Evolutionary conservation across 2,797 vertebrate species (phyloP).

Genomic region (Oceanodroma leucorhoa): DNA sequence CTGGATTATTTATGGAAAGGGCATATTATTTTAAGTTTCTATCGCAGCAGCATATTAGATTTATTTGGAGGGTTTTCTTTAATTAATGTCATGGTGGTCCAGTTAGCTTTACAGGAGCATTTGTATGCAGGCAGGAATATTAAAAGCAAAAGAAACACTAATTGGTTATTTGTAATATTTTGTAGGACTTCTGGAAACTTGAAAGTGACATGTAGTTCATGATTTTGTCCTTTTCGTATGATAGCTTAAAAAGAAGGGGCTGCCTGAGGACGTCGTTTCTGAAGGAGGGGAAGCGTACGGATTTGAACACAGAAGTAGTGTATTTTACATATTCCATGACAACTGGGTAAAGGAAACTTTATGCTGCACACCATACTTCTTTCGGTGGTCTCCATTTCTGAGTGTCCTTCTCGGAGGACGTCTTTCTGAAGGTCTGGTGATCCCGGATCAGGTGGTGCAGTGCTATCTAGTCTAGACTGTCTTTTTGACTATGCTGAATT

Average conservation of each 20-base stretch:
- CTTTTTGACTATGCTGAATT: background rate
- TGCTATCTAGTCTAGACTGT: background rate
- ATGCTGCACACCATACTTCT: background rate
- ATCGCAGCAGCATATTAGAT: background rate
- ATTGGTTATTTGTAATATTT: background rate
- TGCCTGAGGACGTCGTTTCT: rapidly evolving
- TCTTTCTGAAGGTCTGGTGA: background rate
- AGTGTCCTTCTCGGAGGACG: background rate
- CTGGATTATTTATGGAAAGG: background rate
- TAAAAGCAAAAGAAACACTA: background rate
- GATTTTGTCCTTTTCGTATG: background rate
- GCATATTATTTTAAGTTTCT: background rate
- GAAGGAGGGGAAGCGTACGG: background rate
- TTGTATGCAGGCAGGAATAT: background rate
- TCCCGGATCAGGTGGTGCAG: background rate
- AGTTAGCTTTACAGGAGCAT: background rate
- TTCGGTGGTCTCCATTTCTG: background rate
- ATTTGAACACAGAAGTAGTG: background rate
- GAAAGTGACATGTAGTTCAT: background rate
- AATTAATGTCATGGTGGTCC: background rate
- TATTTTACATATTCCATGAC: background rate
- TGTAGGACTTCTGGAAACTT: background rate
- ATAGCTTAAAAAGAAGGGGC: background rate
- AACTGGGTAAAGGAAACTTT: background rate
- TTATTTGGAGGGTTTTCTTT: background rate